Evolutionary conservation across 2,113 vertebrate species (phyloP).

Genomic region (Petromus typicus): DNA sequence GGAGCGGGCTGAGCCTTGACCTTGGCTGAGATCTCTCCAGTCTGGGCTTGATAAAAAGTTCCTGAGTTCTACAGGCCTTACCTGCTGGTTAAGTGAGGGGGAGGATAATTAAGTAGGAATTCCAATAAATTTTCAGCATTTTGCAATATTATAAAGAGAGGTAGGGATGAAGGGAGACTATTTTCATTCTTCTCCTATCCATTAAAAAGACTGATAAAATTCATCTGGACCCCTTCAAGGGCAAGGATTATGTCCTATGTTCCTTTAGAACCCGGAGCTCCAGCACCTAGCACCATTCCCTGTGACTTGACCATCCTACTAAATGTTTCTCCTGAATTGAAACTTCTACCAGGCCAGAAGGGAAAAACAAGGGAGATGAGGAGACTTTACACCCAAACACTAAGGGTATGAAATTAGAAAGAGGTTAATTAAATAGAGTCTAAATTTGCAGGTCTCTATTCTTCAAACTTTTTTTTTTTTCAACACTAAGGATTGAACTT

Average conservation of each 20-base stretch:
- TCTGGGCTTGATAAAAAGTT: constrained; percentile 46
- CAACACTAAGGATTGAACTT: background rate
- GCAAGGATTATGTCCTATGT: background rate
- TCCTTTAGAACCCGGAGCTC: background rate
- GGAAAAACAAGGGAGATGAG: constrained; percentile 38
- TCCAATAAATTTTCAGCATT: constrained; percentile 8
- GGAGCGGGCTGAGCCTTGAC: background rate
- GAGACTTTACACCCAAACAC: background rate
- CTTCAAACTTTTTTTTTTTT: background rate
- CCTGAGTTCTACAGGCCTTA: background rate
- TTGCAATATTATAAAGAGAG: constrained; percentile 43
- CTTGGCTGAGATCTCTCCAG: background rate
- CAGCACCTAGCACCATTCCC: background rate
- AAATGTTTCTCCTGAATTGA: too few relatives aligned
- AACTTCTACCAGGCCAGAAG: background rate
- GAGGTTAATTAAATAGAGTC: background rate
- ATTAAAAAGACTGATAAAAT: constrained; percentile 45
- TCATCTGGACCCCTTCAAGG: background rate
- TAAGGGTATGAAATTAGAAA: constrained; percentile 19
- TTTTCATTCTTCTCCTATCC: background rate
- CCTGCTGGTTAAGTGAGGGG: background rate
- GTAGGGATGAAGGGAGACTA: background rate
- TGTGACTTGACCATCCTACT: constrained; percentile 55
- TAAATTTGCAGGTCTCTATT: background rate
- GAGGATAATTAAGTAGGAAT: constrained; percentile 30